A percentile compares a stretch with the other conserved stretches of the same genome.
Evolutionary conservation across 2,888 invertebrate genomes (phyloP).

Genomic region (Lasioglossum malachurum): DNA sequence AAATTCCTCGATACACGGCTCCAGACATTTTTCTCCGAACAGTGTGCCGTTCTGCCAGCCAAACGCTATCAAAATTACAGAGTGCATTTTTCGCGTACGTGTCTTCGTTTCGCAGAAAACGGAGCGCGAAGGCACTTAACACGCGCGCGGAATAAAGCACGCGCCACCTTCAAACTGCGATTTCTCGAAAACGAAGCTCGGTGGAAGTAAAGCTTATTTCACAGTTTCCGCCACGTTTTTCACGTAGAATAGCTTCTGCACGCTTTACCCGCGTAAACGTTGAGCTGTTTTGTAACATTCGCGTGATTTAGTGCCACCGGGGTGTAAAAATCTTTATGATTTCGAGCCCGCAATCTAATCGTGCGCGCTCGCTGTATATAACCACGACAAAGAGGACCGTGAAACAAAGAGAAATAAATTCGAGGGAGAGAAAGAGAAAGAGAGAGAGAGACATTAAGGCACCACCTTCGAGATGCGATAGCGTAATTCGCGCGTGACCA

Average conservation of each 20-base stretch:
- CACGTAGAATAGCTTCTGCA: background rate
- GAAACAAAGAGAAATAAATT: background rate
- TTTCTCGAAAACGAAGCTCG: background rate
- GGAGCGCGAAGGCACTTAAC: background rate
- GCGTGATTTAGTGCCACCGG: conserved; percentile 8
- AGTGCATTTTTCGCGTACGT: background rate
- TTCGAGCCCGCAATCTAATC: background rate
- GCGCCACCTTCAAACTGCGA: background rate
- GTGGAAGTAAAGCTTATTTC: background rate
- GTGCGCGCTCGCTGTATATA: background rate
- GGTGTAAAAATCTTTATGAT: conserved; percentile 12
- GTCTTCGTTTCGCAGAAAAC: background rate
- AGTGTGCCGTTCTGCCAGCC: background rate
- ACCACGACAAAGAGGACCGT: background rate
- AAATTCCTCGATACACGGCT: background rate
- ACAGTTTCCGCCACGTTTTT: background rate
- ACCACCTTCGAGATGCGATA: conserved; percentile 30
- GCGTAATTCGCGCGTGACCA: conserved; percentile 53
- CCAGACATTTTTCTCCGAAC: background rate
- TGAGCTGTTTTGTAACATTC: background rate
- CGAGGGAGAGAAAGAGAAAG: background rate
- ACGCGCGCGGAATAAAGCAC: background rate
- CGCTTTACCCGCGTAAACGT: background rate
- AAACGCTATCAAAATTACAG: background rate
- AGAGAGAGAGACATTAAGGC: background rate